Evolutionary conservation across 2,113 vertebrate genomes (phyloP).

Genomic region (Oryzias woworae): DNA sequence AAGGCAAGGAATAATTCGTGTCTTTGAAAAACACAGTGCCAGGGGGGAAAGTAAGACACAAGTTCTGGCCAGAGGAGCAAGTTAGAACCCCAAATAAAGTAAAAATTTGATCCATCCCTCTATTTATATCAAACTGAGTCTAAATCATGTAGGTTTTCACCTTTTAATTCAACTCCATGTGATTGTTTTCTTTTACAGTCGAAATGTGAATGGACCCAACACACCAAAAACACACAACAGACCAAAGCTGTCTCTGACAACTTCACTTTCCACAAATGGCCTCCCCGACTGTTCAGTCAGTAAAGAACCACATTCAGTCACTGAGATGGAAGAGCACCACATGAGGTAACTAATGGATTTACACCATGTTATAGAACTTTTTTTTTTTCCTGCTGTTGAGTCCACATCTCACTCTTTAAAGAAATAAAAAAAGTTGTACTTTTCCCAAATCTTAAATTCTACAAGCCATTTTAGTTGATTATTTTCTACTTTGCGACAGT

Average conservation of each 20-base stretch:
- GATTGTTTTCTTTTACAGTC: slow-evolving; percentile 54
- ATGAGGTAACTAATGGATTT: slow-evolving; percentile 73
- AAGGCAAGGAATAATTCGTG: too few relatives aligned
- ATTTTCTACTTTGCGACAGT: slow-evolving; percentile 63
- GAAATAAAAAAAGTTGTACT: background rate
- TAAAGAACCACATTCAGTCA: slow-evolving; percentile 75
- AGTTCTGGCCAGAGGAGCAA: too few relatives aligned
- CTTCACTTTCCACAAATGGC: slow-evolving; percentile 89
- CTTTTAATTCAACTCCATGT: background rate
- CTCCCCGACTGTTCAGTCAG: slow-evolving; percentile 86
- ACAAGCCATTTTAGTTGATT: background rate
- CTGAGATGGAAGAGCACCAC: slow-evolving; percentile 78
- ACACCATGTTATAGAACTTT: background rate
- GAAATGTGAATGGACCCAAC: slow-evolving; percentile 91
- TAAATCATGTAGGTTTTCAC: background rate
- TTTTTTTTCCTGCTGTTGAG: background rate
- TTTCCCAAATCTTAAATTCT: background rate
- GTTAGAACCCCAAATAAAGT: too few relatives aligned
- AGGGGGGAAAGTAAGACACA: too few relatives aligned
- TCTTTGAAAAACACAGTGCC: too few relatives aligned
- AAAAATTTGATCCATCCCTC: too few relatives aligned
- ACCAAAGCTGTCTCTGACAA: slow-evolving; percentile 85
- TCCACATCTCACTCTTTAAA: background rate
- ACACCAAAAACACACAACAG: slow-evolving; percentile 86
- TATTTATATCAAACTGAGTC: background rate